Percentiles rank a stretch among this genome's conserved stretches.
phyloP scores from a whole-genome alignment of 2,888 invertebrate genomes.

The Apotomis betuletana region DNA sequence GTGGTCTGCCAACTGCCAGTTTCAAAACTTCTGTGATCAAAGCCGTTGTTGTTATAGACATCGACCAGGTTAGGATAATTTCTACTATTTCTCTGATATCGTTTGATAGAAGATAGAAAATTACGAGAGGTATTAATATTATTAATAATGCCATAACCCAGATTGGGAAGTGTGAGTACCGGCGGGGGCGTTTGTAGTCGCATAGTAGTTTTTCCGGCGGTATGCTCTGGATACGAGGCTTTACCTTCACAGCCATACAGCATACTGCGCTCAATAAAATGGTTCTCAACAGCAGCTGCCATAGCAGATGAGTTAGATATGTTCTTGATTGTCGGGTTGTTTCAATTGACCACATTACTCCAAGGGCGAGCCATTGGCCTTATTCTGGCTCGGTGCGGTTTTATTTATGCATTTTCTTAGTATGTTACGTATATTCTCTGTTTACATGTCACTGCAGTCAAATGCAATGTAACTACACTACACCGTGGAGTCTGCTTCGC shows the following conservation, averaged over 20 bases:
- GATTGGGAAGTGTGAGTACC: constrained; percentile 86
- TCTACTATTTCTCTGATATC: constrained; percentile 55
- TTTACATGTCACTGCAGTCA: constrained; percentile 11
- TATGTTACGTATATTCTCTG: neutral
- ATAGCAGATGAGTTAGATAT: constrained; percentile 35
- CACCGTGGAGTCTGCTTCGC: too few species aligned
- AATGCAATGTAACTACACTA: neutral
- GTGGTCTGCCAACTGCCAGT: constrained; percentile 86
- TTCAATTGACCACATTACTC: constrained; percentile 25
- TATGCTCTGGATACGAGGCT: constrained; percentile 87
- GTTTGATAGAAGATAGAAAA: constrained; percentile 60
- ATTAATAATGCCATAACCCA: constrained; percentile 84
- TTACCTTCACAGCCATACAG: constrained; percentile 81
- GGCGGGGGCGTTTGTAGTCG: constrained; percentile 88
- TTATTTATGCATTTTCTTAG: constrained; percentile 28
- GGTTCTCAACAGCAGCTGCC: constrained; percentile 56
- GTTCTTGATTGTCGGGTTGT: neutral
- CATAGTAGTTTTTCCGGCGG: constrained; percentile 89
- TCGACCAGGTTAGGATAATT: constrained; percentile 80
- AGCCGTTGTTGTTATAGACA: constrained; percentile 86
- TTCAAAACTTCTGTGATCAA: constrained; percentile 85
- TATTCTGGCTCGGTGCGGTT: neutral
- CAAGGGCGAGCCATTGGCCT: constrained; percentile 23
- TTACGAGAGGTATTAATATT: constrained; percentile 83
- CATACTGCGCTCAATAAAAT: constrained; percentile 54